Conservation (phyloP, 2,888 invertebrate species). For the Escarpia spicata region DNA sequence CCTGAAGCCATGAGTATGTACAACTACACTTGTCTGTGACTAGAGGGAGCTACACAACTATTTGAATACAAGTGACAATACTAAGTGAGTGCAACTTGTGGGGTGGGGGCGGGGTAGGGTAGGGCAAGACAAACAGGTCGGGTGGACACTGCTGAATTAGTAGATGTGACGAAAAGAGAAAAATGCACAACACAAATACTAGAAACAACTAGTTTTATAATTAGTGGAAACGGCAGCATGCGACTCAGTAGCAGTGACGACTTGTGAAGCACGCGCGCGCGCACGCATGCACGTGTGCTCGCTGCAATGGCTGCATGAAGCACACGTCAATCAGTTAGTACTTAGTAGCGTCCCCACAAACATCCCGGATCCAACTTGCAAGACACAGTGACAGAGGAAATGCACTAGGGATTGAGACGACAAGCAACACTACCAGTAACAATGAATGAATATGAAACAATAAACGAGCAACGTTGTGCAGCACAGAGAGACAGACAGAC, state of each 20-base stretch:
- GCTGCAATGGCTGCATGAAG: background rate
- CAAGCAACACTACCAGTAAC: conserved; percentile 6
- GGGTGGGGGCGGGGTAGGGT: background rate
- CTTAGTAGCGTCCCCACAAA: background rate
- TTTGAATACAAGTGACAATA: background rate
- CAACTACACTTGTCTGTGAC: background rate
- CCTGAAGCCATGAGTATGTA: conserved; percentile 12
- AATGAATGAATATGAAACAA: conserved; percentile 16
- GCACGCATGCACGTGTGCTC: background rate
- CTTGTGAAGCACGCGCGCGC: background rate
- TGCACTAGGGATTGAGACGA: background rate
- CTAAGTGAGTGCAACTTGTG: background rate
- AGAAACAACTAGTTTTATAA: background rate
- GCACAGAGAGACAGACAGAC: background rate
- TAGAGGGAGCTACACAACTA: background rate
- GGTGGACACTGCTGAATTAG: background rate
- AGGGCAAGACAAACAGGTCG: background rate
- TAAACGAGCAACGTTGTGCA: background rate
- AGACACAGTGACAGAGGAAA: background rate
- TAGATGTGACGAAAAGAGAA: conserved; percentile 13
- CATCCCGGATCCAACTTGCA: background rate
- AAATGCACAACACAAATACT: conserved; percentile 16
- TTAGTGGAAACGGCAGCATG: conserved; percentile 12
- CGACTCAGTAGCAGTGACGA: background rate
- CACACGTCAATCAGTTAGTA: background rate